phyloP scores from a whole-genome alignment of 2,888 invertebrate species.

The Tenthredo scrophulariae region DNA sequence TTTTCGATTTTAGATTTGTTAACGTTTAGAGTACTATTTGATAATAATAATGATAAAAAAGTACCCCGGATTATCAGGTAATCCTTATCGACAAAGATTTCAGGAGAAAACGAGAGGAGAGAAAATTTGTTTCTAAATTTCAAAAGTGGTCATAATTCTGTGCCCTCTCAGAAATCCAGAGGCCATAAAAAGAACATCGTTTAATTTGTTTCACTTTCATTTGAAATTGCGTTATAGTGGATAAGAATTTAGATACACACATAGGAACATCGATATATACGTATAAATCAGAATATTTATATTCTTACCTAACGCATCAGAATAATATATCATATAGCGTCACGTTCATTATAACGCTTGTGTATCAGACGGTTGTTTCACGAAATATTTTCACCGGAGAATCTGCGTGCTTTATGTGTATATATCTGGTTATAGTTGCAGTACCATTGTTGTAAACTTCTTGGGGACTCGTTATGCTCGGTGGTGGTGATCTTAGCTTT shows the following conservation, averaged over 20 bases:
- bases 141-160: not conserved
- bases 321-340: slow-evolving; percentile 4
- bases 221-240: not conserved
- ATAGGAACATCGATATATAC: slow-evolving; percentile 33
- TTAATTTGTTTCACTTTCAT: not conserved
- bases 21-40: not conserved
- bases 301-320: slow-evolving; percentile 2
- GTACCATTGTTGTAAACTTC: slow-evolving; percentile 69
- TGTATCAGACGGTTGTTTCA: slow-evolving; percentile 77
- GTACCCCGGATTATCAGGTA: not conserved
- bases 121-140: not conserved
- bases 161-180: not conserved
- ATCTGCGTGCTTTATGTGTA: slow-evolving; percentile 77
- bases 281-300: slow-evolving; percentile 20
- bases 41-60: not conserved
- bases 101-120: not conserved
- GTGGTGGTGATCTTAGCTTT: slow-evolving; percentile 58
- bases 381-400: slow-evolving; percentile 77
- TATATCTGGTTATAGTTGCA: slow-evolving; percentile 76
- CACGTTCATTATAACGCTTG: not conserved
- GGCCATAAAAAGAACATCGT: not conserved
- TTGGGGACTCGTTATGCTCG: slow-evolving; percentile 59
- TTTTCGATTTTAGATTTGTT: not conserved
- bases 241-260: not conserved
- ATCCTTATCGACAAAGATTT: not conserved